Conservation (phyloP, 1,140 invertebrate genomes). For the Holcopasites calliopsidis region DNA sequence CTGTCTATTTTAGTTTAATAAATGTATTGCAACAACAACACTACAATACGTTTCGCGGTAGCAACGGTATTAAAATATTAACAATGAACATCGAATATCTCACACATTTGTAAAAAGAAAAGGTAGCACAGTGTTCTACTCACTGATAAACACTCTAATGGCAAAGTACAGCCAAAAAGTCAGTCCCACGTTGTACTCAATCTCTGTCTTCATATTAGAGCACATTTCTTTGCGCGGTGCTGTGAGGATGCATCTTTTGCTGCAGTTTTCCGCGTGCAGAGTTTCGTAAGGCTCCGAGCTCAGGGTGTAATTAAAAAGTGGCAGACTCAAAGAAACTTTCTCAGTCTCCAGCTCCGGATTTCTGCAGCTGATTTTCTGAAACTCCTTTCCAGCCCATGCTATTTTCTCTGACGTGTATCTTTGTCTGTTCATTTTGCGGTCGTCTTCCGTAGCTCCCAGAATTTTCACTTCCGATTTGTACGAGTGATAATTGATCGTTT, state of each 20-base stretch:
- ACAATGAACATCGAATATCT: no score
- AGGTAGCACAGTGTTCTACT: no score
- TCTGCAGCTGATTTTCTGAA: slow-evolving; percentile 53
- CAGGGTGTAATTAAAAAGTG: slow-evolving; percentile 66
- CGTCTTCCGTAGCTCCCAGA: slow-evolving; percentile 52
- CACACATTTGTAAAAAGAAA: no score
- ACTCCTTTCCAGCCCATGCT: slow-evolving; percentile 47
- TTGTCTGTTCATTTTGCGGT: slow-evolving; percentile 50
- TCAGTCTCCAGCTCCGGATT: slow-evolving; percentile 48
- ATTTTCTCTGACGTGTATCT: slow-evolving; percentile 60
- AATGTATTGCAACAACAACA: no score
- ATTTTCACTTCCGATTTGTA: slow-evolving; percentile 60
- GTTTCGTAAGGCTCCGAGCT: slow-evolving; percentile 57
- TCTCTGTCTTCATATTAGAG: slow-evolving; percentile 80
- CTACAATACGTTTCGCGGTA: no score
- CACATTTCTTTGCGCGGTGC: slow-evolving; percentile 82
- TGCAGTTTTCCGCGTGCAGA: slow-evolving; percentile 68
- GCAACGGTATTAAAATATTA: no score
- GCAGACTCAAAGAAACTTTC: slow-evolving; percentile 68
- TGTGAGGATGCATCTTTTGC: slow-evolving; percentile 80
- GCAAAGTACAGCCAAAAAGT: slow-evolving; percentile 90
- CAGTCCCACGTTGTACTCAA: slow-evolving; percentile 83
- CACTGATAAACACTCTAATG: slow-evolving; percentile 86
- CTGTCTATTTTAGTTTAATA: no score
- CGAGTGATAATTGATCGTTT: slow-evolving; percentile 40